Evolutionary conservation across 2,797 vertebrate species (phyloP).

Genomic region (Muraenolepis orangiensis): DNA sequence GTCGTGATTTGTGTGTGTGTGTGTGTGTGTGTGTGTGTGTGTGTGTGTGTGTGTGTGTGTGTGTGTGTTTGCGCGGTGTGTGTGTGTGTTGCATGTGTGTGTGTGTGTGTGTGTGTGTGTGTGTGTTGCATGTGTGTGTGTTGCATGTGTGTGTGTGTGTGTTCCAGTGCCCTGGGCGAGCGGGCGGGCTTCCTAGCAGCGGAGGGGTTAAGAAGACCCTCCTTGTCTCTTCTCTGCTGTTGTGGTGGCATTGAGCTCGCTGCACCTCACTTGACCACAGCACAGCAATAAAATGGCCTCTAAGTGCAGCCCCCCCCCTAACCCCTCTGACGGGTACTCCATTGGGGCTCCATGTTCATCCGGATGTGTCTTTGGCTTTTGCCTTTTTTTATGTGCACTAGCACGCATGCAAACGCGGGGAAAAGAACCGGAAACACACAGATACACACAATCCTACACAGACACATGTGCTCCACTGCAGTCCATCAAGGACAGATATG

Average conservation of each 20-base stretch:
- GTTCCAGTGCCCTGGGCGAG: conserved; percentile 49
- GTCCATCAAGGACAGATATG: too few species aligned
- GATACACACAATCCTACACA: neutral
- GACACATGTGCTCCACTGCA: too few species aligned
- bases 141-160: conserved; percentile 33
- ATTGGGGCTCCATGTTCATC: conserved; percentile 54
- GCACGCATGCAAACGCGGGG: conserved; percentile 4
- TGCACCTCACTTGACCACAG: conserved; percentile 84
- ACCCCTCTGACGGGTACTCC: conserved; percentile 70
- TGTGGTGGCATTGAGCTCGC: conserved; percentile 78
- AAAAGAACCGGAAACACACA: neutral
- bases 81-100: too few species aligned
- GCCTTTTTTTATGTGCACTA: conserved; percentile 24
- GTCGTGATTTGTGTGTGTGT: conserved; percentile 28
- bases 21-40: too few species aligned
- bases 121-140: too few species aligned
- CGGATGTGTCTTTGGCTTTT: conserved; percentile 43
- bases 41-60: too few species aligned
- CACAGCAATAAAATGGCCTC: conserved; percentile 80
- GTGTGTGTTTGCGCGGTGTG: too few species aligned
- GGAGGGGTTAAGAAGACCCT: conserved; percentile 79
- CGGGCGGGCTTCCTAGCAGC: conserved; percentile 50
- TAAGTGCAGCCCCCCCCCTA: conserved; percentile 71
- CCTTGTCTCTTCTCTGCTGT: conserved; percentile 82
- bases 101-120: too few species aligned